Base-by-base conservation (phyloP, 2,113 vertebrate species). In the Piprites chloris region DNA sequence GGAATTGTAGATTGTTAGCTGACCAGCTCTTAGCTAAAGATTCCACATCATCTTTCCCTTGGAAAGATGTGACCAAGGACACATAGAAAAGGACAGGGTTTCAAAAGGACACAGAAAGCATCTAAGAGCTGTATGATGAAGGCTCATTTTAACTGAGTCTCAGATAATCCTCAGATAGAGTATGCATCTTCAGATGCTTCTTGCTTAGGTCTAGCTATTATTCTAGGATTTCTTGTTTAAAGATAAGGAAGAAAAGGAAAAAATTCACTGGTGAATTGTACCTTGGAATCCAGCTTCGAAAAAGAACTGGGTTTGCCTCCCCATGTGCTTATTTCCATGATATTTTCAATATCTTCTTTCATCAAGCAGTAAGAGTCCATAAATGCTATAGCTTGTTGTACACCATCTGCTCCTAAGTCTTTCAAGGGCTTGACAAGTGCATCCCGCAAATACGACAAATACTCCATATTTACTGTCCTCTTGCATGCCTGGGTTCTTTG, bases 221-320 rank as follows among this genome's bases (percentile, higher is more conserved):
- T 14, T 71, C 15, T 53, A 67, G 14, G 19, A 52, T 88, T 93
- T 85, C 9, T 69, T 73, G 75, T 35, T 46, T 42, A 42, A 82
- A 85, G 22, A 28, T 23, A 56, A 0, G 0, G 3, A 50, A 55
- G 11, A 11, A 28, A 53, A 73, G 4, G 8, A 33, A 74, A 67
- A 67, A 46, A 58, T 0, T 19, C 22, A 75, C 30, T 9, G 5
- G 17, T 37, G 21, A 47, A 27, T 69, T 65, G 96, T 97, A 99
- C 99, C 99, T 99, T 99, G 18, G 99, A 96, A 96, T 99, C 99
- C 95, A 99, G 96, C 96, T 98, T 99, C 91, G 99, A 99, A 90
- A 99, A 99, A 21, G 98, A 97, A 89, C 99, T 99, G 5, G 98
- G 96, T 79, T 98, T 98, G 55, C 99, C 98, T 13, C 98, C 99